These are phyloP conservation scores for Camponotus fellah DNA, from an alignment of 2,888 invertebrate species.

Conservation along the genomic window DNA sequence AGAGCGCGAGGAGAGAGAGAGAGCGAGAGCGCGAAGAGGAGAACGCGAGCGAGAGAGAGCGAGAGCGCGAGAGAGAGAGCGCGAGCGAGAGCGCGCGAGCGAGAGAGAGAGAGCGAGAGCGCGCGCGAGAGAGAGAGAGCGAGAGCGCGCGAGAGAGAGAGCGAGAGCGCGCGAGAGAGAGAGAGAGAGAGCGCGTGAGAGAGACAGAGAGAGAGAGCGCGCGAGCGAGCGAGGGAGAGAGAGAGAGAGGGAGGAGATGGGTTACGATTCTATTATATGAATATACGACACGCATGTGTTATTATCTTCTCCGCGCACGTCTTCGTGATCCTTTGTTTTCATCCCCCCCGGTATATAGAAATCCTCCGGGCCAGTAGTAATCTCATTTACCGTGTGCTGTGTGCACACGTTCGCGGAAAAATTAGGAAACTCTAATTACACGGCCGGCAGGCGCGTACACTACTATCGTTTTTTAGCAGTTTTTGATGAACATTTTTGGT, in stretches of 20 bases:
- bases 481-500: constrained; percentile 10
- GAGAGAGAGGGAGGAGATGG: neutral
- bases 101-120: too few relatives aligned
- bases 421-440: constrained; percentile 45
- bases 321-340: constrained; percentile 42
- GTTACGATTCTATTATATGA: constrained; percentile 7
- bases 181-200: neutral
- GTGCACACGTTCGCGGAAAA: constrained; percentile 27
- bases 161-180: too few relatives aligned
- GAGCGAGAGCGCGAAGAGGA: too few relatives aligned
- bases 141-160: too few relatives aligned
- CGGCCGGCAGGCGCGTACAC: neutral
- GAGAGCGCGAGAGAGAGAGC: neutral
- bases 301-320: constrained; percentile 46
- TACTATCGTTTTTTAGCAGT: neutral
- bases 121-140: neutral
- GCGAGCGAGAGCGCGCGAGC: too few relatives aligned
- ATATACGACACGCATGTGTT: constrained; percentile 47
- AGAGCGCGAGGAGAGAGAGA: neutral
- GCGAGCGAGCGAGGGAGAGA: too few relatives aligned
- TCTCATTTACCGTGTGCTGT: constrained; percentile 10
- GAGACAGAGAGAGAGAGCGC: too few relatives aligned
- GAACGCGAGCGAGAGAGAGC: too few relatives aligned
- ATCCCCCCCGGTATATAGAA: neutral
- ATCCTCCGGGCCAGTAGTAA: neutral